Conservation (phyloP, 1,140 invertebrate genomes). For the Drosophila grimshawi region DNA sequence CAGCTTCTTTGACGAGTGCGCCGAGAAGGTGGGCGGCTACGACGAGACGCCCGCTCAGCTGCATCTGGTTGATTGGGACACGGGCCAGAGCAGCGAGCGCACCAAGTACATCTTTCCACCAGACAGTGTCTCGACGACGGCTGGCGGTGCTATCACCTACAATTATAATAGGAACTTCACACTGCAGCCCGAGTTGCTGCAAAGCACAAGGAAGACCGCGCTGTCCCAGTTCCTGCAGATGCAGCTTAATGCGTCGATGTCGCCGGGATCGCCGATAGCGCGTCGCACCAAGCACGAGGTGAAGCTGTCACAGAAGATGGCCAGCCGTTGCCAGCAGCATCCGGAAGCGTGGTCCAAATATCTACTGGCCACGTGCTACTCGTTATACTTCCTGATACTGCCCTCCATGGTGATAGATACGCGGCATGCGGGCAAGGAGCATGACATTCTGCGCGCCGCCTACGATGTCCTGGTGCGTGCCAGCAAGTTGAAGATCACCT, state of each 20-base stretch:
- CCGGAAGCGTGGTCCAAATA: slow-evolving; percentile 97
- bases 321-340: slow-evolving; percentile 89
- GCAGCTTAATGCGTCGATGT: slow-evolving; percentile 85
- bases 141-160: slow-evolving; percentile 70
- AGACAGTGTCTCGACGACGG: slow-evolving; percentile 85
- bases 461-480: slow-evolving; percentile 95
- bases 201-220: slow-evolving; percentile 81
- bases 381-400: slow-evolving; percentile 98
- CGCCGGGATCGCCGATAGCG: slow-evolving; percentile 95
- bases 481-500: slow-evolving; percentile 92
- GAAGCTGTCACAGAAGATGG: slow-evolving; percentile 94
- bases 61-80: slow-evolving; percentile 90
- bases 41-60: slow-evolving; percentile 86
- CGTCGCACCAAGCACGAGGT: slow-evolving; percentile 97
- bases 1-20: slow-evolving; percentile 99
- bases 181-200: slow-evolving; percentile 85
- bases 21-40: slow-evolving; percentile 90
- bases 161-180: slow-evolving; percentile 86
- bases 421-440: slow-evolving; percentile 87
- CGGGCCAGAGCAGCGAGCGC: slow-evolving; percentile 89
- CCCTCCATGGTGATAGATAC: slow-evolving; percentile 89
- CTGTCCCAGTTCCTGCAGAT: slow-evolving; percentile 81
- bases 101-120: slow-evolving; percentile 99
- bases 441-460: slow-evolving; percentile 92
- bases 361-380: slow-evolving; percentile 94